Evolutionary conservation across 2,888 invertebrate species (phyloP).

Genomic region (Polymixis lichenea): DNA sequence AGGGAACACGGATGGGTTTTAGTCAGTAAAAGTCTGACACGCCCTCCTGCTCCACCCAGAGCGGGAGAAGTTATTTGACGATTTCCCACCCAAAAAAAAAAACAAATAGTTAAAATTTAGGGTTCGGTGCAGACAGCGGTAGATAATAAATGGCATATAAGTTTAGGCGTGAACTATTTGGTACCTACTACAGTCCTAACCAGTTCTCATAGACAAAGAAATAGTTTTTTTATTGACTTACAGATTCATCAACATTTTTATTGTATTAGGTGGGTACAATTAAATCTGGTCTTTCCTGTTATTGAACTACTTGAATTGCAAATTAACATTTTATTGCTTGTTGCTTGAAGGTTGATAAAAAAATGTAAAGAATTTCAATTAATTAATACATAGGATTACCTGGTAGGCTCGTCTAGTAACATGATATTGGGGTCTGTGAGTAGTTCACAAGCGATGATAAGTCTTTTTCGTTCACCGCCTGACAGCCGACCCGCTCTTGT

Average conservation of each 20-base stretch:
- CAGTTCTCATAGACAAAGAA: neutral
- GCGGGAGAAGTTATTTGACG: too few relatives aligned
- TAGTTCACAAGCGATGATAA: conserved; percentile 97
- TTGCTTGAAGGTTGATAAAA: neutral
- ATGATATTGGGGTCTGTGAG: conserved; percentile 97
- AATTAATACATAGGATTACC: conserved; percentile 87
- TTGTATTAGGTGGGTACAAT: conserved; percentile 9
- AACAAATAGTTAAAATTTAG: neutral
- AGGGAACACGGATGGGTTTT: too few relatives aligned
- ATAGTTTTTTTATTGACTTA: too few relatives aligned
- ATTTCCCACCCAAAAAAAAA: too few relatives aligned
- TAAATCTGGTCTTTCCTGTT: neutral
- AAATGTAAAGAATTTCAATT: neutral
- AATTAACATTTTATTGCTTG: conserved; percentile 3
- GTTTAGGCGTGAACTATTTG: neutral
- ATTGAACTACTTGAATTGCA: neutral
- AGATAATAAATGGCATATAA: too few relatives aligned
- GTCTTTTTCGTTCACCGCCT: conserved; percentile 97
- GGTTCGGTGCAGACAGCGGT: neutral
- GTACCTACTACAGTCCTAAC: neutral
- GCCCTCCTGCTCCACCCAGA: too few relatives aligned
- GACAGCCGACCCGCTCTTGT: conserved; percentile 94
- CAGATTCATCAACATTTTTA: neutral
- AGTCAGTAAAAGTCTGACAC: too few relatives aligned
- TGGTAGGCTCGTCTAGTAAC: conserved; percentile 98